phyloP scores from a whole-genome alignment of 2,113 vertebrate genomes.

The Mirounga angustirostris region DNA sequence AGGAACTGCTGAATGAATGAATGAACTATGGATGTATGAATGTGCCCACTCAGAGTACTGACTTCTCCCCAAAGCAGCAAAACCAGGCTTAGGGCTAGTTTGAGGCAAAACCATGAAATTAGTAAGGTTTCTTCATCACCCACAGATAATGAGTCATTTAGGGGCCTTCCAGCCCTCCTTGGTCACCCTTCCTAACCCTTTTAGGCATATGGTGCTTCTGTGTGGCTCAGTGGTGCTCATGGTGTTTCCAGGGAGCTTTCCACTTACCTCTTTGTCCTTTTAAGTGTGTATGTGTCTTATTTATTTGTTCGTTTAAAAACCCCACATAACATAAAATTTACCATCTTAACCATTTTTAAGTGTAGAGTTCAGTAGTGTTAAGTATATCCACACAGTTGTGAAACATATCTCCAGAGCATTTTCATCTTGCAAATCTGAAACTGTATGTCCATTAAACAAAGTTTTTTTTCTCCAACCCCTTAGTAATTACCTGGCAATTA shows the following conservation, averaged over 20 bases:
- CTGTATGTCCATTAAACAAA: neutral
- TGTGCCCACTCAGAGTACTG: neutral
- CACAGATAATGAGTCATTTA: neutral
- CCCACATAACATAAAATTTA: neutral
- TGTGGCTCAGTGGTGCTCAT: neutral
- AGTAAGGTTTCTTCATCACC: neutral
- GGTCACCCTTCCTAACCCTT: neutral
- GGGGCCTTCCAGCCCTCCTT: neutral
- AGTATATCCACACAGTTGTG: neutral
- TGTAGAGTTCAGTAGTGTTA: neutral
- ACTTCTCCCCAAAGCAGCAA: constrained; percentile 1
- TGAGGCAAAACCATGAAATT: neutral
- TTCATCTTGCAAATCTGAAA: neutral
- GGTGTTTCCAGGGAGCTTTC: neutral
- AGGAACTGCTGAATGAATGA: neutral
- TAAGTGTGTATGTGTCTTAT: neutral
- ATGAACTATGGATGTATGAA: neutral
- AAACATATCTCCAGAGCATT: neutral
- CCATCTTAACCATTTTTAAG: neutral
- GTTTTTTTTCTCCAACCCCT: neutral
- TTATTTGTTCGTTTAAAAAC: neutral
- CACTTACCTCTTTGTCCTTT: neutral
- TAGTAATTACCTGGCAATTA: neutral
- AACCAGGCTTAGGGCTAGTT: neutral
- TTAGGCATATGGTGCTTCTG: neutral